A percentile compares a stretch with the other conserved stretches of the same genome.
These are phyloP conservation scores for Drosophila pallidifrons DNA, from an alignment of 1,140 invertebrate species.

Conservation along the genomic window DNA sequence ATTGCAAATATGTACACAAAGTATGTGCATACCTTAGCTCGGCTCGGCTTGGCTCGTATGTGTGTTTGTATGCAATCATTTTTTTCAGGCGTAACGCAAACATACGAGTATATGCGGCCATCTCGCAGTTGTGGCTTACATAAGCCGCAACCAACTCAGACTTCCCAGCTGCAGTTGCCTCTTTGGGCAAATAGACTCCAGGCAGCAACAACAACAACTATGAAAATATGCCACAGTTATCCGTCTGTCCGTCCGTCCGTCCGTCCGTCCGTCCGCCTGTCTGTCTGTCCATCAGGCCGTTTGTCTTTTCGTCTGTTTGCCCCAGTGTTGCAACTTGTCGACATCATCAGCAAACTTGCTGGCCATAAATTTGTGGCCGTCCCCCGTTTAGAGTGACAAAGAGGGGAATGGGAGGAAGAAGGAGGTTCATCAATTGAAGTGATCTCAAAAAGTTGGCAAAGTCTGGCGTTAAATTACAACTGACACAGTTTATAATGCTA, in stretches of 20 bases:
- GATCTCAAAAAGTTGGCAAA: no score
- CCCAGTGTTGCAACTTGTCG: conserved; percentile 69
- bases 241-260: not conserved
- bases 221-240: conserved; percentile 58
- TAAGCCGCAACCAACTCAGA: conserved; percentile 49
- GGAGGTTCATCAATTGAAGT: not conserved
- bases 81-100: conserved; percentile 61
- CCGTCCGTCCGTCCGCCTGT: conserved; percentile 15
- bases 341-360: conserved; percentile 52
- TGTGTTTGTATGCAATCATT: conserved; percentile 51
- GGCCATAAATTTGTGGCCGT: conserved; percentile 34
- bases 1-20: conserved; percentile 24
- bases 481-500: no score
- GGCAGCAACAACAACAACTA: conserved; percentile 2
- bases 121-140: conserved; percentile 54
- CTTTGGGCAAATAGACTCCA: conserved; percentile 12
- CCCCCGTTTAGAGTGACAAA: no score
- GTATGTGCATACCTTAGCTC: no score
- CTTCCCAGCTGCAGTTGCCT: conserved; percentile 46
- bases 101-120: conserved; percentile 1
- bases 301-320: conserved; percentile 32
- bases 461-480: no score
- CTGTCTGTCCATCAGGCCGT: conserved; percentile 23
- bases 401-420: not conserved
- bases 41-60: not conserved